phyloP scores from a whole-genome alignment of 2,113 vertebrate species.

The Tapirus terrestris region DNA sequence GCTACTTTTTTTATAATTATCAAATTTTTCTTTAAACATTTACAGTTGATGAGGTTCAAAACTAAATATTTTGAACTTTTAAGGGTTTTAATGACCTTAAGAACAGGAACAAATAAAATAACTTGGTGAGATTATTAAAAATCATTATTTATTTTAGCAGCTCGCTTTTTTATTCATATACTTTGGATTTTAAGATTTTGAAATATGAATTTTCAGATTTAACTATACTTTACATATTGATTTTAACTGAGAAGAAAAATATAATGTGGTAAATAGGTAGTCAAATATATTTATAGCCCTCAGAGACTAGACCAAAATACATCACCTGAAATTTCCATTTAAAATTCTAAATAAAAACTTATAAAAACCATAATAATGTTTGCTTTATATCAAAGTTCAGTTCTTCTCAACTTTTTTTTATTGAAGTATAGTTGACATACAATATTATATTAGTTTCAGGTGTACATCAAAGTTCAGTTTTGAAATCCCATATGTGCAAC shows the following conservation, averaged over 20 bases:
- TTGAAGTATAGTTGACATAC: too few species aligned
- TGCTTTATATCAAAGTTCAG: neutral
- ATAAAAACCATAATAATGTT: neutral
- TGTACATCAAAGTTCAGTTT: neutral
- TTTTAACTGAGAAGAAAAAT: conserved; percentile 39
- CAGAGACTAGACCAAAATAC: neutral
- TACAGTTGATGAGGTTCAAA: neutral
- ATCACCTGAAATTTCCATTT: conserved; percentile 25
- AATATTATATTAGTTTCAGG: too few species aligned
- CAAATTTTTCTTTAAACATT: conserved; percentile 36
- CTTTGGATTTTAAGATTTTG: conserved; percentile 2
- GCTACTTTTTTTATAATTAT: neutral
- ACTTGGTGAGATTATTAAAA: conserved; percentile 40
- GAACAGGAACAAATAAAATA: conserved; percentile 24
- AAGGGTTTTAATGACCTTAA: conserved; percentile 17
- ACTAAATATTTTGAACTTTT: conserved; percentile 31
- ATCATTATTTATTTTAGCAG: neutral
- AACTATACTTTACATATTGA: neutral
- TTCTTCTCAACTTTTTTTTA: neutral
- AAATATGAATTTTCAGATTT: conserved; percentile 30
- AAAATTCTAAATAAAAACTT: conserved; percentile 9
- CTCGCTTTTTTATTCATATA: neutral
- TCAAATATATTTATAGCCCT: neutral
- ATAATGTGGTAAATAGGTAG: neutral
- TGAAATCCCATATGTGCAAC: neutral